Evolutionary conservation across 1,140 invertebrate genomes (phyloP).

Genomic region (Scaptomyza hsui): DNA sequence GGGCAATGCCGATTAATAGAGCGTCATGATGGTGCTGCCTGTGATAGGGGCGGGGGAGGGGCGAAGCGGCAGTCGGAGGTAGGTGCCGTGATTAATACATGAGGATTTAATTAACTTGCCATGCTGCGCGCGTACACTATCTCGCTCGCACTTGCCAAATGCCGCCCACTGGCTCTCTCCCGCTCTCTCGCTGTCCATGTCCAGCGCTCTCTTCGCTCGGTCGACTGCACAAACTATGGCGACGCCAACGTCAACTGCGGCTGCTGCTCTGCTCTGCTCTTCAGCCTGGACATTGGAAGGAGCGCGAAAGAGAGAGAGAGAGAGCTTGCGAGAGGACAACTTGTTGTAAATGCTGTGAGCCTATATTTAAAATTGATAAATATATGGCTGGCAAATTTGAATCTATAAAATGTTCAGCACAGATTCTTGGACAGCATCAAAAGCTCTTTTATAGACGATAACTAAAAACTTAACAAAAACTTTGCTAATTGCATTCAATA

Average conservation of each 20-base stretch:
- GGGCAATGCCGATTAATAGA: conserved; percentile 73
- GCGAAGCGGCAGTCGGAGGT: conserved; percentile 7
- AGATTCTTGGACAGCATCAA: conserved; percentile 3
- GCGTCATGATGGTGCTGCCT: conserved; percentile 28
- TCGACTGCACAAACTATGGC: conserved; percentile 72
- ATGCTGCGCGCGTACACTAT: conserved; percentile 54
- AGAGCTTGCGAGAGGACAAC: conserved; percentile 37
- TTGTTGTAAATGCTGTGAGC: conserved; percentile 64
- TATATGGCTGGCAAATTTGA: conserved; percentile 26
- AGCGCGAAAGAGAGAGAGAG: conserved; percentile 12
- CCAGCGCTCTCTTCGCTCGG: conserved; percentile 25
- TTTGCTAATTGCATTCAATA: neutral
- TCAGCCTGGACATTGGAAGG: conserved; percentile 1
- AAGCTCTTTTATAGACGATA: neutral
- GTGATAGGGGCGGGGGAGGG: neutral
- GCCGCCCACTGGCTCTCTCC: conserved; percentile 15
- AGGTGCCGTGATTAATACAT: conserved; percentile 82
- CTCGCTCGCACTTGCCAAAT: conserved; percentile 52
- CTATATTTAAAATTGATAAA: conserved; percentile 46
- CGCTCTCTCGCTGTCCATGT: conserved; percentile 12
- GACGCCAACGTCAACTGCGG: conserved; percentile 42
- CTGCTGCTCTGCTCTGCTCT: conserved; percentile 1
- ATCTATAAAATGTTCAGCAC: conserved; percentile 17
- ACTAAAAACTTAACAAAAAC: neutral
- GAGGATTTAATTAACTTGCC: conserved; percentile 82